Conservation (phyloP, 2,113 vertebrate species). For the Bostrychus sinensis region DNA sequence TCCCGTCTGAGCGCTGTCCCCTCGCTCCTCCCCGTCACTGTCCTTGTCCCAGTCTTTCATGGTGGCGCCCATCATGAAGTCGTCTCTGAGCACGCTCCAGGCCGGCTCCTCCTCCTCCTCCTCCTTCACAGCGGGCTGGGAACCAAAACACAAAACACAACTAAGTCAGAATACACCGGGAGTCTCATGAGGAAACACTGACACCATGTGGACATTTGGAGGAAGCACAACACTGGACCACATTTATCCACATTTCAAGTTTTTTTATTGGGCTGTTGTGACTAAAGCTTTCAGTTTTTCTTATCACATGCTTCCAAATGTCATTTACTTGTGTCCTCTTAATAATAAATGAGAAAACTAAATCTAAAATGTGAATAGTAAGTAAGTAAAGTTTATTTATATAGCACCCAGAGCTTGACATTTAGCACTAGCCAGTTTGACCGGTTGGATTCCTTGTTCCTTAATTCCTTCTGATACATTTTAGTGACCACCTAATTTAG, state of each 20-base stretch:
- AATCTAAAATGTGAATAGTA: too few species aligned
- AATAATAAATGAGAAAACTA: too few species aligned
- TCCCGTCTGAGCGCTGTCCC: background rate
- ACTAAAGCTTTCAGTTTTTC: too few species aligned
- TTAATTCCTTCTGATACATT: too few species aligned
- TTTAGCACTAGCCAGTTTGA: too few species aligned
- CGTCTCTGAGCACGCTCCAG: slow-evolving; percentile 92
- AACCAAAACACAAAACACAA: background rate
- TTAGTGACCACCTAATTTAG: too few species aligned
- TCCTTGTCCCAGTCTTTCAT: slow-evolving; percentile 99
- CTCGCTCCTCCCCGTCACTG: slow-evolving; percentile 72
- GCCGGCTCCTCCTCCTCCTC: slow-evolving; percentile 77
- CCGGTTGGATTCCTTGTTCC: too few species aligned
- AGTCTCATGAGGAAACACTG: slow-evolving; percentile 25
- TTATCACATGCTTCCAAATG: too few species aligned
- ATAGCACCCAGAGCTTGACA: too few species aligned
- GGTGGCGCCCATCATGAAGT: slow-evolving; percentile 95
- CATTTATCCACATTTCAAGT: background rate
- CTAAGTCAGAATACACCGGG: too few species aligned
- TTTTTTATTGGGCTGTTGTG: background rate
- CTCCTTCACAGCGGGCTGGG: slow-evolving; percentile 35
- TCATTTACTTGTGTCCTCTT: too few species aligned
- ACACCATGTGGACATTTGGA: slow-evolving; percentile 28
- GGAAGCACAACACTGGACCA: background rate
- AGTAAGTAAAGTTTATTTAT: too few species aligned